Conservation (phyloP, 2,888 invertebrate genomes). For the Mesoligia furuncula region DNA sequence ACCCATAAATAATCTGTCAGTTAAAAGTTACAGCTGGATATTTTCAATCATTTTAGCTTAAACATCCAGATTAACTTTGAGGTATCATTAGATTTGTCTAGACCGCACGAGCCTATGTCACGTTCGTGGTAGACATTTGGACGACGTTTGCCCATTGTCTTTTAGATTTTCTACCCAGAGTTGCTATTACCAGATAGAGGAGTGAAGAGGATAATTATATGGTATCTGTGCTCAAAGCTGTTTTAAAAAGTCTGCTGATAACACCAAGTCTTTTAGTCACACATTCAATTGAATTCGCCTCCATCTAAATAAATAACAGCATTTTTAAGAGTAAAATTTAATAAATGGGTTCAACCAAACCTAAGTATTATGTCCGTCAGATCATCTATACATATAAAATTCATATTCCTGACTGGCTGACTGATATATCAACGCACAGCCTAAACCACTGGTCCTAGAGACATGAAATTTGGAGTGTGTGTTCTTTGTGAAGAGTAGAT, state of each 20-base stretch:
- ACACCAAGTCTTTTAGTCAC: background rate
- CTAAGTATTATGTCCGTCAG: background rate
- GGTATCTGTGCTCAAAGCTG: background rate
- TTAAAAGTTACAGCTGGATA: background rate
- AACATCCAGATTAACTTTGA: background rate
- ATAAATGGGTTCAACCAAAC: background rate
- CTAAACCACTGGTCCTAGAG: too few species aligned
- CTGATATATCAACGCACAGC: too few species aligned
- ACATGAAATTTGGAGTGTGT: too few species aligned
- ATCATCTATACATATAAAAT: too few species aligned
- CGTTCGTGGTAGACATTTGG: background rate
- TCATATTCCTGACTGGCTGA: too few species aligned
- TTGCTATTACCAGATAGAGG: background rate
- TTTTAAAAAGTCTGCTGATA: background rate
- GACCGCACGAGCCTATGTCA: background rate
- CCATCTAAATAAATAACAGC: background rate
- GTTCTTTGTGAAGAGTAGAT: too few species aligned
- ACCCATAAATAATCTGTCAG: background rate
- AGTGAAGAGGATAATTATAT: background rate
- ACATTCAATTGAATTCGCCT: background rate
- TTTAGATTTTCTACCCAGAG: background rate
- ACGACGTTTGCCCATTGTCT: background rate
- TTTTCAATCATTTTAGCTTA: background rate
- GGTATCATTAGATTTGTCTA: background rate
- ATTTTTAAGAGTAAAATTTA: background rate